These are phyloP conservation scores for Epizoanthus scotinus DNA, from an alignment of 92 coral and sea anemone genomes.

Conservation along the genomic window DNA sequence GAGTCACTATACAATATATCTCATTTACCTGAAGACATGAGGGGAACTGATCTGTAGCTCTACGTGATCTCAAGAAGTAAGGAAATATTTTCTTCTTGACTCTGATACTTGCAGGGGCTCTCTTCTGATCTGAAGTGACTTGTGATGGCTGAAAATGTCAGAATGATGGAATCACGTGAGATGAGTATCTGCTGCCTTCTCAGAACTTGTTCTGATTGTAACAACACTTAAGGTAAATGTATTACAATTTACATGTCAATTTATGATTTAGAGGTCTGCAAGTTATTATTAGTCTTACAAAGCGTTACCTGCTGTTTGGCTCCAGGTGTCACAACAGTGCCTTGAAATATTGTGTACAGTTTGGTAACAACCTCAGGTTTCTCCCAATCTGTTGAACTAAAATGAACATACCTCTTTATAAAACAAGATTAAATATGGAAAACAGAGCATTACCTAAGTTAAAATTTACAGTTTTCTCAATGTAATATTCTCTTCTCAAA, in stretches of 20 bases:
- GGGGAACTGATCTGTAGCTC: constrained; percentile 89
- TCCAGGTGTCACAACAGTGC: constrained; percentile 73
- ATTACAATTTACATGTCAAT: not conserved
- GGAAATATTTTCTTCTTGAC: constrained; percentile 90
- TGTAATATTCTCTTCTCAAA: too few relatives aligned
- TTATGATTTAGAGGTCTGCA: not conserved
- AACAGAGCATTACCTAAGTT: too few relatives aligned
- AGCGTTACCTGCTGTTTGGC: constrained; percentile 52
- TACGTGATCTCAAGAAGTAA: constrained; percentile 81
- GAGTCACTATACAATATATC: not conserved
- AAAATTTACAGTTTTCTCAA: too few relatives aligned
- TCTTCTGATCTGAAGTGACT: constrained; percentile 56
- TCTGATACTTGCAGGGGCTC: constrained; percentile 78
- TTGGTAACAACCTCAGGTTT: constrained; percentile 77
- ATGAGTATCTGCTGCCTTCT: too few relatives aligned
- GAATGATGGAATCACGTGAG: not conserved
- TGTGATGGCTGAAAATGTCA: constrained; percentile 3
- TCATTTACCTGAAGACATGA: constrained; percentile 86
- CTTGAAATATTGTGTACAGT: constrained; percentile 84
- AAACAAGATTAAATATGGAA: not conserved
- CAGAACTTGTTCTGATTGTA: too few relatives aligned
- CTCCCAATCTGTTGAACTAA: constrained; percentile 96
- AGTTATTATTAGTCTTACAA: not conserved
- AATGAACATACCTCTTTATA: not conserved
- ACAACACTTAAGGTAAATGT: too few relatives aligned